A percentile compares a stretch with the other conserved stretches of the same genome.
Evolutionary conservation across 2,888 invertebrate species (phyloP).

Genomic region (Drosophila cyrtoloma): DNA sequence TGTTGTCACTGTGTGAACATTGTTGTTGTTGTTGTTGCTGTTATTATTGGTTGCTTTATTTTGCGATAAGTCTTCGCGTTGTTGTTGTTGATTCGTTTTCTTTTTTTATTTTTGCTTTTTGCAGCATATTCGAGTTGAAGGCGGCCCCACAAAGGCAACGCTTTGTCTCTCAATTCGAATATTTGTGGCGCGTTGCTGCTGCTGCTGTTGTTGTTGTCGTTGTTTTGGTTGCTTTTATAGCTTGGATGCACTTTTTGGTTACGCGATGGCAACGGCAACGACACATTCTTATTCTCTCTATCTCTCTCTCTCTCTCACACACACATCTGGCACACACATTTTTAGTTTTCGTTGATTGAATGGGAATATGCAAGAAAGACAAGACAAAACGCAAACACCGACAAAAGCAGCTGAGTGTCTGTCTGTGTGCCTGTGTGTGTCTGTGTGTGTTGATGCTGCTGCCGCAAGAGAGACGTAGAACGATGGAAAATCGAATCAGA

Average conservation of each 20-base stretch:
- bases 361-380: conserved; percentile 40
- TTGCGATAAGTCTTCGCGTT: conserved; percentile 52
- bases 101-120: background rate
- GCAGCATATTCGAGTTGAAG: conserved; percentile 28
- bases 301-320: conserved; percentile 17
- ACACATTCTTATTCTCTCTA: conserved; percentile 31
- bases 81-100: conserved; percentile 8
- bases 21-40: conserved; percentile 19
- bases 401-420: conserved; percentile 69
- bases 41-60: conserved; percentile 37
- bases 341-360: conserved; percentile 62
- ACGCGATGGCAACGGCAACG: conserved; percentile 24
- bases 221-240: conserved; percentile 25
- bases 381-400: conserved; percentile 38
- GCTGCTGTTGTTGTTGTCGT: conserved; percentile 2
- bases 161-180: conserved; percentile 40
- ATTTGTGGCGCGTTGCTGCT: conserved; percentile 25
- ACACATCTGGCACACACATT: conserved; percentile 69
- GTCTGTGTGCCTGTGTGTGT: conserved; percentile 15
- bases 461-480: conserved; percentile 33
- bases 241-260: conserved; percentile 51
- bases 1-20: conserved; percentile 25
- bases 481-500: conserved; percentile 75
- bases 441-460: conserved; percentile 53
- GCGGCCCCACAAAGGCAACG: conserved; percentile 41